These are phyloP conservation scores for Notodonta dromedarius DNA, from an alignment of 2,888 invertebrate species.

Conservation along the genomic window DNA sequence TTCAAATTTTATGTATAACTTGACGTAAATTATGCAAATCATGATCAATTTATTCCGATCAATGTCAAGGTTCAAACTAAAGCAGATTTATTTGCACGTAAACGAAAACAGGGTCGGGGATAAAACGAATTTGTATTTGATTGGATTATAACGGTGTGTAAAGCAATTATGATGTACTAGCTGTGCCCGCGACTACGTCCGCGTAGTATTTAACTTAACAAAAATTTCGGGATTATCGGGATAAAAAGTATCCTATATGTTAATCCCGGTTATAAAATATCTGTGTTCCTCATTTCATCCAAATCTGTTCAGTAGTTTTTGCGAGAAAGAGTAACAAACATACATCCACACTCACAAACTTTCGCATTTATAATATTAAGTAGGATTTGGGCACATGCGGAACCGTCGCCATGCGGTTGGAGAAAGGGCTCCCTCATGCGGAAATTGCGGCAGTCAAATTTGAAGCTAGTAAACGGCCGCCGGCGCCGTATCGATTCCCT, in stretches of 20 bases:
- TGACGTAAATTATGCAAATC: neutral
- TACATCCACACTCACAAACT: too few relatives aligned
- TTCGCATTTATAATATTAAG: too few relatives aligned
- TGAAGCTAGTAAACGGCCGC: neutral
- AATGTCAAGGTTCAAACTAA: neutral
- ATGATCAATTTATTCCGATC: neutral
- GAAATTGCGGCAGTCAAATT: constrained; percentile 1
- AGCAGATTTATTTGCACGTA: constrained; percentile 1
- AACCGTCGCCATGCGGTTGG: neutral
- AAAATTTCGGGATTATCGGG: too few relatives aligned
- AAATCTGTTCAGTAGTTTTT: too few relatives aligned
- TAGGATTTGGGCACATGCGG: neutral
- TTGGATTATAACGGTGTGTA: neutral
- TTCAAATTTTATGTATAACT: neutral
- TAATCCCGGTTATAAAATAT: too few relatives aligned
- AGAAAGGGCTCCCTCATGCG: neutral
- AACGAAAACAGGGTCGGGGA: neutral
- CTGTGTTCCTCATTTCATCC: too few relatives aligned
- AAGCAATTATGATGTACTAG: neutral
- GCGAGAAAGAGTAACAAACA: too few relatives aligned
- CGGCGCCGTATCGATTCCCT: neutral
- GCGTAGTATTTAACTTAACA: too few relatives aligned
- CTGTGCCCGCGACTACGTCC: too few relatives aligned
- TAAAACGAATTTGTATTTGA: constrained; percentile 4
- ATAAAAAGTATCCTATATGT: too few relatives aligned